These are phyloP conservation scores for Drosophila albomicans DNA, from an alignment of 1,140 invertebrate genomes.

Conservation along the genomic window DNA sequence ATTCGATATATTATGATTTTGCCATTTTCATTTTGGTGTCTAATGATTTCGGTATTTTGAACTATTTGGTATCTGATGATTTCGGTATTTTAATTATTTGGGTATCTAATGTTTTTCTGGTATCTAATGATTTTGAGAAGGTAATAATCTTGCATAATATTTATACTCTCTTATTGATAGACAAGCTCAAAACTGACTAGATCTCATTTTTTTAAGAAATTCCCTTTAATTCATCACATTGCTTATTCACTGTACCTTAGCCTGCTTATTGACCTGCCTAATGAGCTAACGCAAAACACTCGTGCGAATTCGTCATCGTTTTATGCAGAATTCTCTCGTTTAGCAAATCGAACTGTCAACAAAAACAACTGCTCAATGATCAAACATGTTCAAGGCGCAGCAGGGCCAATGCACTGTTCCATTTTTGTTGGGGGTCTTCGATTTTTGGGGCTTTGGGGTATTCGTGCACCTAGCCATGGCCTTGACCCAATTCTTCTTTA, in stretches of 20 bases:
- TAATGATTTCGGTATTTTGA: no score
- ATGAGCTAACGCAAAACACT: neutral
- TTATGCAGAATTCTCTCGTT: constrained; percentile 24
- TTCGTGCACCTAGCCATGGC: neutral
- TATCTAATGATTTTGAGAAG: no score
- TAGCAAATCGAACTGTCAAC: constrained; percentile 5
- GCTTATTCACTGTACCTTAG: constrained; percentile 9
- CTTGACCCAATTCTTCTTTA: constrained; percentile 21
- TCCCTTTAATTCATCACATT: neutral
- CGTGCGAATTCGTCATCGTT: constrained; percentile 28
- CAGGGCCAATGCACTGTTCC: constrained; percentile 29
- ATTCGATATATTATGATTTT: no score
- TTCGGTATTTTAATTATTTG: no score
- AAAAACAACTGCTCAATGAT: constrained; percentile 2
- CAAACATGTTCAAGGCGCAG: constrained; percentile 26
- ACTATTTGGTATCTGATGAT: no score
- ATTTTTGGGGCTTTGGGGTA: neutral
- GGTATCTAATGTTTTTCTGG: no score
- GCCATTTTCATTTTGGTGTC: no score
- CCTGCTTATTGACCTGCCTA: constrained; percentile 16
- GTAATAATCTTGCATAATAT: no score
- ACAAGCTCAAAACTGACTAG: no score
- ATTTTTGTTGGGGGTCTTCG: constrained; percentile 1
- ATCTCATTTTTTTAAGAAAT: no score
- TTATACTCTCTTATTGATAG: no score